These are phyloP conservation scores for Trypoxylon attenuatum DNA, from an alignment of 2,888 invertebrate genomes.

Conservation along the genomic window DNA sequence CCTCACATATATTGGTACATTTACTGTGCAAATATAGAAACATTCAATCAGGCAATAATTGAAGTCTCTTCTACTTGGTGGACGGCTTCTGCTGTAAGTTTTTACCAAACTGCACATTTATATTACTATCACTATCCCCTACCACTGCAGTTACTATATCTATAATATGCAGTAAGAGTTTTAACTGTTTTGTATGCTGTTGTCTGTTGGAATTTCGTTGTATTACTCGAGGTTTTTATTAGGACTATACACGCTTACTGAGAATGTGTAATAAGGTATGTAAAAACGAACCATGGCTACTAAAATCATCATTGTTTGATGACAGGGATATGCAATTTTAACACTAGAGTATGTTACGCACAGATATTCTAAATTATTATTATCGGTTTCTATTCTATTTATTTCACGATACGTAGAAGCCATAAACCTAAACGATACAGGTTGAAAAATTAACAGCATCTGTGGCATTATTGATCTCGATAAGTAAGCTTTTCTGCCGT, in stretches of 20 bases:
- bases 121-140: conserved; percentile 5
- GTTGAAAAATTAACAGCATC: conserved; percentile 66
- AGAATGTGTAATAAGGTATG: conserved; percentile 62
- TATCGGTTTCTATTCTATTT: not conserved
- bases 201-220: conserved; percentile 49
- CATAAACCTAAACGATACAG: conserved; percentile 66
- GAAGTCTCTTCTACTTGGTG: conserved; percentile 16
- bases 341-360: not conserved
- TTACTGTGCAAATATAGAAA: conserved; percentile 4
- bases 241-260: conserved; percentile 44
- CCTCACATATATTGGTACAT: conserved; percentile 4
- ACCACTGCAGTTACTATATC: not conserved
- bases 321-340: not conserved
- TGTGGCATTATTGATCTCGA: conserved; percentile 15
- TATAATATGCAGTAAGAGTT: conserved; percentile 18
- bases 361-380: not conserved
- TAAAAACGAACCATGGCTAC: conserved; percentile 72
- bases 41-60: conserved; percentile 14
- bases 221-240: conserved; percentile 13
- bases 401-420: conserved; percentile 10
- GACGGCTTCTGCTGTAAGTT: conserved; percentile 18
- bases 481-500: conserved; percentile 6
- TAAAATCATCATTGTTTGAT: conserved; percentile 67
- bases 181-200: conserved; percentile 38
- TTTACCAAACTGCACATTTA: conserved; percentile 11